These are phyloP conservation scores for Microcebus murinus DNA, from an alignment of 2,113 vertebrate genomes.

Conservation along the genomic window DNA sequence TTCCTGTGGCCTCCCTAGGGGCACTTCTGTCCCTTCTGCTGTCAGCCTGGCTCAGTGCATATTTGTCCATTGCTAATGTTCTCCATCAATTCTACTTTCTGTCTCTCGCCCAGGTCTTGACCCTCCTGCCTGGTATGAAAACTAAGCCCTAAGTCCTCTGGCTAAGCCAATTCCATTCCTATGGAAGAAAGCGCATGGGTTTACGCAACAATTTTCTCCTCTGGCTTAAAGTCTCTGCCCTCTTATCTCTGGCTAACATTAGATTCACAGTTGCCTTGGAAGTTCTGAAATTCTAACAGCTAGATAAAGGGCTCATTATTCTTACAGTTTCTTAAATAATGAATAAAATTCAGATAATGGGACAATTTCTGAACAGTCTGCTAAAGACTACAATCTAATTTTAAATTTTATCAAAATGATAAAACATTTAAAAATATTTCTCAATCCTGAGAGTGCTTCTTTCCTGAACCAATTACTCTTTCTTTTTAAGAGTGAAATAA, in stretches of 20 bases:
- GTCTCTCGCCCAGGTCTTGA: background rate
- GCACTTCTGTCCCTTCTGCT: background rate
- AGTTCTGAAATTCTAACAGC: slow-evolving; percentile 45
- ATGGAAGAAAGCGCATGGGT: background rate
- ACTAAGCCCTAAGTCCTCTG: background rate
- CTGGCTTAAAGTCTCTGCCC: background rate
- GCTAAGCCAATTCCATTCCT: background rate
- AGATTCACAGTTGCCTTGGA: background rate
- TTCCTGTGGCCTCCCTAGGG: background rate
- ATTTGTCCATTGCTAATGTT: background rate
- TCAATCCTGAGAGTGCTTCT: background rate
- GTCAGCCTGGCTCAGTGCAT: background rate
- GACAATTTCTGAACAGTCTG: slow-evolving; percentile 50
- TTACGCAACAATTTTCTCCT: background rate
- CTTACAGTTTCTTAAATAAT: slow-evolving; percentile 51
- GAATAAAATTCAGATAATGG: slow-evolving; percentile 64
- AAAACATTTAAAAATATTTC: slow-evolving; percentile 68
- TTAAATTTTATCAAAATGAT: slow-evolving; percentile 59
- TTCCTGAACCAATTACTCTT: slow-evolving; percentile 22
- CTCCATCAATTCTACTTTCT: background rate
- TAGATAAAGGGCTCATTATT: slow-evolving; percentile 53
- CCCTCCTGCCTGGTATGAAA: background rate
- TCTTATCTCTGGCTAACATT: slow-evolving; percentile 23
- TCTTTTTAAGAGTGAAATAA: slow-evolving; percentile 30
- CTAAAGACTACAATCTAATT: slow-evolving; percentile 57